These are phyloP conservation scores for Sisor rabdophorus DNA, from an alignment of 2,113 vertebrate genomes.

Conservation along the genomic window DNA sequence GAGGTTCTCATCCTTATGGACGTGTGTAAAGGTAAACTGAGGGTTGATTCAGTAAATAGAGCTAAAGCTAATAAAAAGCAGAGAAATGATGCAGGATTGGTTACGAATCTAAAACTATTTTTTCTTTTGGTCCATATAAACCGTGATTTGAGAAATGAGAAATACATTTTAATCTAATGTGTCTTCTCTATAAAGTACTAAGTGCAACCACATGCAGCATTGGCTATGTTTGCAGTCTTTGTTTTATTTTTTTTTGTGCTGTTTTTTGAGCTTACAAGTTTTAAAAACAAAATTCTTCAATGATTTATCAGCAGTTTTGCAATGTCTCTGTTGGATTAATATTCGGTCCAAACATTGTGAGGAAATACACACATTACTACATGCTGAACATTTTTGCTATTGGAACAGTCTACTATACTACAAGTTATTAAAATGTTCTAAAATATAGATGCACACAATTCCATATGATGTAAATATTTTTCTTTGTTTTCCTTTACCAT, in stretches of 20 bases:
- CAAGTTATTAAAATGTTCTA: no score
- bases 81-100: no score
- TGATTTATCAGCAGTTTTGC: neutral
- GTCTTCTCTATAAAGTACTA: no score
- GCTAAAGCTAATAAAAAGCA: no score
- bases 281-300: neutral
- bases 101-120: no score
- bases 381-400: neutral
- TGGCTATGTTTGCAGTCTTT: neutral
- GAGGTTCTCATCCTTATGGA: conserved; percentile 99
- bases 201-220: neutral
- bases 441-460: no score
- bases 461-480: no score
- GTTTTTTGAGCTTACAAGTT: neutral
- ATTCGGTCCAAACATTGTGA: neutral
- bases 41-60: neutral
- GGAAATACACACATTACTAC: neutral
- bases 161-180: no score
- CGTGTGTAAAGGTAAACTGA: conserved; percentile 82
- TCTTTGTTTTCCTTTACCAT: no score
- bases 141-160: no score
- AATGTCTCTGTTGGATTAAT: neutral
- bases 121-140: no score
- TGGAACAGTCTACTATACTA: no score
- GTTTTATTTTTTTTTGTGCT: neutral